Conservation (phyloP, 2,888 invertebrate species). For the Caenorhabditis sp. region DNA sequence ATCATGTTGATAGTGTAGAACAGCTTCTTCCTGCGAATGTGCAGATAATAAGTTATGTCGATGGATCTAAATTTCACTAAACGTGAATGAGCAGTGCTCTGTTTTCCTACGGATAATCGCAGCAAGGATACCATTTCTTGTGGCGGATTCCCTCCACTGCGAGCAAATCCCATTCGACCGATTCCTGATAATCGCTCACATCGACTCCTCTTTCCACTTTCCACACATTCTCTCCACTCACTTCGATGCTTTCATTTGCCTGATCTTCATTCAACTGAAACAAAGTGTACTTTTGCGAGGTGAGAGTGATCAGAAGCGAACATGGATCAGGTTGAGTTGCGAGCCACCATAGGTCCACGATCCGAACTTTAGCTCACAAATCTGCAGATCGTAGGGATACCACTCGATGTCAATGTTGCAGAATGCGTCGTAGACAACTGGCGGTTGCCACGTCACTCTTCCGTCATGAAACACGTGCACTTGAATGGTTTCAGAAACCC, state of each 20-base stretch:
- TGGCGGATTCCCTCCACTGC: constrained; percentile 82
- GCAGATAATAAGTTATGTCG: constrained; percentile 77
- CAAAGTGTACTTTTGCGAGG: not conserved
- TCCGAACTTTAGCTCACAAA: constrained; percentile 78
- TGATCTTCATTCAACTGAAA: constrained; percentile 66
- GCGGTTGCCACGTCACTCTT: constrained; percentile 72
- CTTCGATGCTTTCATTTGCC: constrained; percentile 46
- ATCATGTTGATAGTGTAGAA: constrained; percentile 78
- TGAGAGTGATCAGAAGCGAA: constrained; percentile 20
- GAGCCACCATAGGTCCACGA: constrained; percentile 78
- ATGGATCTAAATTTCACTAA: constrained; percentile 67
- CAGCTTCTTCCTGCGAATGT: constrained; percentile 86
- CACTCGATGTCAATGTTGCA: constrained; percentile 78
- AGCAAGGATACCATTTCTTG: constrained; percentile 82
- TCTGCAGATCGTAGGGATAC: constrained; percentile 78
- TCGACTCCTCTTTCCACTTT: constrained; percentile 72
- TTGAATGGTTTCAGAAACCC: constrained; percentile 73
- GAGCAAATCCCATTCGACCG: constrained; percentile 78
- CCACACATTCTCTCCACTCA: constrained; percentile 60
- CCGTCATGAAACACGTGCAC: constrained; percentile 72
- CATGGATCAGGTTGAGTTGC: constrained; percentile 77
- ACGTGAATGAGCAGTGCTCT: not conserved
- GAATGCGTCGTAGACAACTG: constrained; percentile 77
- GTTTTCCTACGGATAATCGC: constrained; percentile 76
- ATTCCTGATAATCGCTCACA: constrained; percentile 72